Percentiles rank a stretch among this genome's conserved stretches.
Conservation (phyloP, 2,888 invertebrate genomes). For the Philereme transversata region DNA sequence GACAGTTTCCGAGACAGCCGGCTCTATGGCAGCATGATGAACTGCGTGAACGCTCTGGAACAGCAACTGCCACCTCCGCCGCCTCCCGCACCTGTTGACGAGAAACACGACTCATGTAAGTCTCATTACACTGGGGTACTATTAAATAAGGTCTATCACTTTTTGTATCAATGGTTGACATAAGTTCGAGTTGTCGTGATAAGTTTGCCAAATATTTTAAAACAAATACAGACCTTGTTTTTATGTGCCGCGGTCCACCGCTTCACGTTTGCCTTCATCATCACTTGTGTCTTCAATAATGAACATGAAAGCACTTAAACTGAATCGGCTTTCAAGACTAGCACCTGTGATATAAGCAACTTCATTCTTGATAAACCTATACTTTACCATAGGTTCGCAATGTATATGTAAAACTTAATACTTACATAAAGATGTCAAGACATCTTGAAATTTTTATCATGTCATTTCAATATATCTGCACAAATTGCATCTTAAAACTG, state of each 20-base stretch:
- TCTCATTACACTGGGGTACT: conserved; percentile 35
- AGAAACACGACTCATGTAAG: conserved; percentile 81
- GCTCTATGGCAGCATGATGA: conserved; percentile 97
- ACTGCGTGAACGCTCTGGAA: conserved; percentile 96
- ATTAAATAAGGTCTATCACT: conserved; percentile 16
- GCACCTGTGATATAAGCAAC: conserved; percentile 3
- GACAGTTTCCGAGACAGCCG: conserved; percentile 96
- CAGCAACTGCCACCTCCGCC: conserved; percentile 91
- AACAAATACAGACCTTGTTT: conserved; percentile 7
- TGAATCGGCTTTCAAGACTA: conserved; percentile 5
- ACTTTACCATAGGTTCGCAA: background rate
- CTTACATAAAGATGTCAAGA: conserved; percentile 6
- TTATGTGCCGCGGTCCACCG: conserved; percentile 8
- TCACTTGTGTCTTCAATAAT: conserved; percentile 12
- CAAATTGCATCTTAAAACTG: too few relatives aligned
- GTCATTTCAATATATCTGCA: background rate
- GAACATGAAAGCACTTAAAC: conserved; percentile 10
- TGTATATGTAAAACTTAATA: conserved; percentile 3
- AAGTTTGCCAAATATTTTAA: background rate
- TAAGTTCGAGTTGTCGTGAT: background rate
- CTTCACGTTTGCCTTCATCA: conserved; percentile 19
- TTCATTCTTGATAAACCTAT: conserved; percentile 1
- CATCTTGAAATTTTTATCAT: background rate
- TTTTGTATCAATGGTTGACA: background rate
- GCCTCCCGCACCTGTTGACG: conserved; percentile 77